A percentile compares a stretch with the other conserved stretches of the same genome.
Evolutionary conservation across 2,888 invertebrate species (phyloP).

Genomic region (Baccha elongata): DNA sequence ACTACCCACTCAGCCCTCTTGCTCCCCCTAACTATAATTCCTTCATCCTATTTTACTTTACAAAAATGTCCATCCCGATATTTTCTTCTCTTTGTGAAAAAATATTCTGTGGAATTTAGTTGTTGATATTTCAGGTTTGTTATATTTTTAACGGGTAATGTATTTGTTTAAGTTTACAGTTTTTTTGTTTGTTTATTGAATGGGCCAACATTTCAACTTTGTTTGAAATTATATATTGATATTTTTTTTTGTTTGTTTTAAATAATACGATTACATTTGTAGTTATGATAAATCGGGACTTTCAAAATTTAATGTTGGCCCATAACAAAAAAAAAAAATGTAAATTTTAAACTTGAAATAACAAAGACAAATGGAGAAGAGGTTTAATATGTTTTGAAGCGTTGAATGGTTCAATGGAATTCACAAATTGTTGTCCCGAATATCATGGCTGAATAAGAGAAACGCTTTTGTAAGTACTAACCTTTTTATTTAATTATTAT

Average conservation of each 20-base stretch:
- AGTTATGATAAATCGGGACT: constrained; percentile 16
- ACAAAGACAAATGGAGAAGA: constrained; percentile 15
- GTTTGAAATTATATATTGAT: constrained; percentile 10
- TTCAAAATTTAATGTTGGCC: constrained; percentile 32
- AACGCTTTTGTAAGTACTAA: constrained; percentile 70
- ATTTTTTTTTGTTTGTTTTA: not conserved
- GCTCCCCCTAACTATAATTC: constrained; percentile 28
- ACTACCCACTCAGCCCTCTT: not conserved
- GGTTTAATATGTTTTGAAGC: constrained; percentile 5
- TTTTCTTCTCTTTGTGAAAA: constrained; percentile 22
- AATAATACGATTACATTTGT: not conserved
- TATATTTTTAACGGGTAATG: constrained; percentile 50
- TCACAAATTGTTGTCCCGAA: constrained; percentile 47
- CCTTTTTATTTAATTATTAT: constrained; percentile 30
- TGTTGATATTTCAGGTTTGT: constrained; percentile 27
- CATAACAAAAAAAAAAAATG: constrained; percentile 23
- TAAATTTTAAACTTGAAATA: constrained; percentile 26
- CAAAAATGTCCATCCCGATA: constrained; percentile 12
- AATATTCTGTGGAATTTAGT: constrained; percentile 14
- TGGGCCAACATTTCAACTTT: constrained; percentile 68
- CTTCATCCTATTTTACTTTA: constrained; percentile 9
- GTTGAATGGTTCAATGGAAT: constrained; percentile 22
- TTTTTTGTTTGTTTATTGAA: constrained; percentile 36
- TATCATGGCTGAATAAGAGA: constrained; percentile 46
- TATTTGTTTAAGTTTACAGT: constrained; percentile 46